phyloP scores from a whole-genome alignment of 2,113 vertebrate genomes.

The Eulemur rufifrons region DNA sequence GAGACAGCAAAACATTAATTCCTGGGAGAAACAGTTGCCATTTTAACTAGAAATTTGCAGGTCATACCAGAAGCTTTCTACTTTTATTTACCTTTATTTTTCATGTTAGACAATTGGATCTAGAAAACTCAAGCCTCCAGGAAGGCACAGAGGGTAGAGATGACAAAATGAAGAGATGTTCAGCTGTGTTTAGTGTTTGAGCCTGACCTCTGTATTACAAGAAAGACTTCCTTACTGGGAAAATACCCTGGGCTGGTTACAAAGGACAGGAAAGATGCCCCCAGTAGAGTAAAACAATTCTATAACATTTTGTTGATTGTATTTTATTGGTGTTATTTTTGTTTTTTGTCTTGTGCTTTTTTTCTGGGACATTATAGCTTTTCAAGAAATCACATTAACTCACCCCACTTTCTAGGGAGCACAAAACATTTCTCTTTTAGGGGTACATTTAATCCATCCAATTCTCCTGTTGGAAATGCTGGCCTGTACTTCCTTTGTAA shows the following conservation, averaged over 20 bases:
- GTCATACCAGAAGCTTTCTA: background rate
- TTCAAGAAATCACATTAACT: background rate
- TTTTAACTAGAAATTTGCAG: background rate
- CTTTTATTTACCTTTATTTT: background rate
- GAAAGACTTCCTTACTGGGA: background rate
- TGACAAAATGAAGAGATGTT: conserved; percentile 14
- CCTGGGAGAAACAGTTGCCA: background rate
- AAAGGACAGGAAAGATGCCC: background rate
- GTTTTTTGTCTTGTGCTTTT: background rate
- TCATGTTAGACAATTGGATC: background rate
- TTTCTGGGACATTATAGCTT: background rate
- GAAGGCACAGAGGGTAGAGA: background rate
- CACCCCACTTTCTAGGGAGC: background rate
- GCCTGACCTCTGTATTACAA: background rate
- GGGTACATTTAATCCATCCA: background rate
- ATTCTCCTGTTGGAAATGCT: background rate
- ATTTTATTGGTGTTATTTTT: background rate
- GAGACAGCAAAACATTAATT: background rate
- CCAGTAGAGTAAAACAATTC: background rate
- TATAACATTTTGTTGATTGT: background rate
- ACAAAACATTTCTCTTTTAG: background rate
- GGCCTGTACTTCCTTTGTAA: background rate
- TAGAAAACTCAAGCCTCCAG: conserved; percentile 20
- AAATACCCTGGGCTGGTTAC: background rate
- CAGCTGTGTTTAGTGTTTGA: background rate